Evolutionary conservation across 2,888 invertebrate genomes (phyloP).

Genomic region (Gastrophysa polygoni): DNA sequence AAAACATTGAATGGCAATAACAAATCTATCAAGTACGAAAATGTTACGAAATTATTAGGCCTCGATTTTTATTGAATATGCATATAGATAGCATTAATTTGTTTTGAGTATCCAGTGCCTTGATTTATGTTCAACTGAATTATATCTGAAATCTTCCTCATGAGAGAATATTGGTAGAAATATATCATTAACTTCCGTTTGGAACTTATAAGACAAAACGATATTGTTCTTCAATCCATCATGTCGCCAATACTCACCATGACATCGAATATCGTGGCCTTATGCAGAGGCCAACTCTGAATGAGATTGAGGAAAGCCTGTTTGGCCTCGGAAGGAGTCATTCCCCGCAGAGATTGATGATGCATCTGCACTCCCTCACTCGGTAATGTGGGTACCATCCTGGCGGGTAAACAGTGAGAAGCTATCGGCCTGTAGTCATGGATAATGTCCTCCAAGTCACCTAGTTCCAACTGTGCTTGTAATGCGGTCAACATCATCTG

Average conservation of each 20-base stretch:
- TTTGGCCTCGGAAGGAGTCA: constrained; percentile 85
- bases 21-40: no score
- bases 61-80: no score
- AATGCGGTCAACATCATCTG: constrained; percentile 93
- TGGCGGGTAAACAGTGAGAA: constrained; percentile 81
- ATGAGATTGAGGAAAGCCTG: constrained; percentile 92
- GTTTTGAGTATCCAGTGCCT: no score
- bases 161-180: no score
- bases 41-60: no score
- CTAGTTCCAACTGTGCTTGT: constrained; percentile 90
- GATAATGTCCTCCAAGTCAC: constrained; percentile 76
- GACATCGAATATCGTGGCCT: constrained; percentile 93
- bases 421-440: constrained; percentile 72
- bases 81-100: no score
- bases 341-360: constrained; percentile 88
- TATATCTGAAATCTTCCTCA: no score
- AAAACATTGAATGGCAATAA: no score
- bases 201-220: no score
- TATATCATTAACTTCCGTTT: no score
- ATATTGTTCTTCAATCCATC: no score
- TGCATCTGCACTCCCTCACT: constrained; percentile 87
- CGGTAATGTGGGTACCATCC: constrained; percentile 78
- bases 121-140: no score
- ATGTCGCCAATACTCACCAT: constrained; percentile 69
- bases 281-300: constrained; percentile 91